phyloP scores from a whole-genome alignment of 2,888 invertebrate genomes.

The Synergus gifuensis region DNA sequence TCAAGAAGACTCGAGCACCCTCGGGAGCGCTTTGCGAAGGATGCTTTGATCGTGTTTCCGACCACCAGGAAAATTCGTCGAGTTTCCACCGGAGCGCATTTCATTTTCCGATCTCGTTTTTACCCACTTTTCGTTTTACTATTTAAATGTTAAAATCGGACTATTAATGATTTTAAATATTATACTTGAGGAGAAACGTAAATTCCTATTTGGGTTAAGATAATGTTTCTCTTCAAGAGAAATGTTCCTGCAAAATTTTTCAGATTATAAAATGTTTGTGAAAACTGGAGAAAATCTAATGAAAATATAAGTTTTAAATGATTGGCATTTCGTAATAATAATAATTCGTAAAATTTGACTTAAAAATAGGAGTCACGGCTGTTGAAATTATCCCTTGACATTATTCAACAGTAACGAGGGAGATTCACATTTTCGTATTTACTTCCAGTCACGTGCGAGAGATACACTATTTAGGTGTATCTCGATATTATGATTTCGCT shows the following conservation, averaged over 20 bases:
- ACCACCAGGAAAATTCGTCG: slow-evolving; percentile 53
- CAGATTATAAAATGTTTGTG: background rate
- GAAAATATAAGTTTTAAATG: too few species aligned
- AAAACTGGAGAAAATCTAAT: background rate
- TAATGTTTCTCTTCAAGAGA: background rate
- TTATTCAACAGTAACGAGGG: slow-evolving; percentile 15
- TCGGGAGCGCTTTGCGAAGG: slow-evolving; percentile 51
- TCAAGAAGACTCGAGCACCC: slow-evolving; percentile 45
- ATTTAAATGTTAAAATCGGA: background rate
- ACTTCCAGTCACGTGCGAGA: slow-evolving; percentile 51
- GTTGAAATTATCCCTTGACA: slow-evolving; percentile 1
- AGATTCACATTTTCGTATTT: slow-evolving; percentile 50
- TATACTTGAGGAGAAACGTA: background rate
- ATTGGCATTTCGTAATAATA: too few species aligned
- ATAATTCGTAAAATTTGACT: too few species aligned
- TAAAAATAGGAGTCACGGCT: background rate
- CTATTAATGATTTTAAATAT: slow-evolving; percentile 10
- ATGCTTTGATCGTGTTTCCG: slow-evolving; percentile 59
- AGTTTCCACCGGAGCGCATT: slow-evolving; percentile 54
- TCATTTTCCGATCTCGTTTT: slow-evolving; percentile 53
- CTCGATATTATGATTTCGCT: slow-evolving; percentile 43
- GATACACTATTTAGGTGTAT: slow-evolving; percentile 37
- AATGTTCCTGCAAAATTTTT: background rate
- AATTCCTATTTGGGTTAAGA: background rate
- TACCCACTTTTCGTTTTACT: slow-evolving; percentile 28